phyloP scores from a whole-genome alignment of 2,888 invertebrate species.

The Folsomia manolachei region DNA sequence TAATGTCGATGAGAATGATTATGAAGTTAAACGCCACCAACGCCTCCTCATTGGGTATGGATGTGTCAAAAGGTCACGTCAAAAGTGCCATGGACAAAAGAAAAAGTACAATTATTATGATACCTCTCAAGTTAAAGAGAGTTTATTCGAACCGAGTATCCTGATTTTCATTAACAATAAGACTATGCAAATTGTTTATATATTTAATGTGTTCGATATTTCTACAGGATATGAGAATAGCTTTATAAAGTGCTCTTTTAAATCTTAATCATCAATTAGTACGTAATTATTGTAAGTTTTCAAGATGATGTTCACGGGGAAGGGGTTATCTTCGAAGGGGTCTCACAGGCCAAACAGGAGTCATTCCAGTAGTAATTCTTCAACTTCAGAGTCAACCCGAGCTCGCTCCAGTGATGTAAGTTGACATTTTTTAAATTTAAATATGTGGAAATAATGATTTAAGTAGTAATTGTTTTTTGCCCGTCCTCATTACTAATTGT shows the following conservation, averaged over 20 bases:
- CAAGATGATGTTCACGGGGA: slow-evolving; percentile 2
- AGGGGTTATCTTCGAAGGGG: too few relatives aligned
- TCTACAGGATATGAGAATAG: background rate
- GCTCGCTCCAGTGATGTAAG: background rate
- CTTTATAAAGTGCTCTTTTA: background rate
- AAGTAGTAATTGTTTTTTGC: too few relatives aligned
- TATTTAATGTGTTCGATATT: background rate
- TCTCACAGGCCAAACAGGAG: background rate
- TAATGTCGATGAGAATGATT: too few relatives aligned
- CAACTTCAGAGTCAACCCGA: background rate
- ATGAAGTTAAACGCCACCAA: too few relatives aligned
- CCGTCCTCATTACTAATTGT: too few relatives aligned
- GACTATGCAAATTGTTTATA: background rate
- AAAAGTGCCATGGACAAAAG: too few relatives aligned
- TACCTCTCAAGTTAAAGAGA: background rate
- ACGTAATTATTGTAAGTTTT: background rate
- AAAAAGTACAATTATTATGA: background rate
- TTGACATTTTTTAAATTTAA: too few relatives aligned
- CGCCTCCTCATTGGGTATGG: too few relatives aligned
- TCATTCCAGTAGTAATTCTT: background rate
- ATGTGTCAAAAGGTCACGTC: too few relatives aligned
- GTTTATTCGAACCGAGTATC: background rate
- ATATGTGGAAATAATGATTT: too few relatives aligned
- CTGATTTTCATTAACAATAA: background rate
- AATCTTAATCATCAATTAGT: too few relatives aligned